A percentile compares a stretch with the other conserved stretches of the same genome.
These are phyloP conservation scores for Brassicogethes aeneus DNA, from an alignment of 2,888 invertebrate genomes.

Conservation along the genomic window DNA sequence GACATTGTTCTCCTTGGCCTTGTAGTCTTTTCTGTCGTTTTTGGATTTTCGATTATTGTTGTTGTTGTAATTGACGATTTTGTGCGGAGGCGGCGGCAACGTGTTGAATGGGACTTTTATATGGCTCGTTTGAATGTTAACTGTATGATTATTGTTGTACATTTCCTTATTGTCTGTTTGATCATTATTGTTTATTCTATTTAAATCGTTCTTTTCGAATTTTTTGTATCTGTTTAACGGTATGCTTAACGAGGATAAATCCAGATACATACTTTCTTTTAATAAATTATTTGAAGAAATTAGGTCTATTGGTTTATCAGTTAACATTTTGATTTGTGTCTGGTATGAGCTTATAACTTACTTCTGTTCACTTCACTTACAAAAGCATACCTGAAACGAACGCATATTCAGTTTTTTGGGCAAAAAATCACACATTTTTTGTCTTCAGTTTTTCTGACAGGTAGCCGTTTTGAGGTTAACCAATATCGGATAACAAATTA, in stretches of 20 bases:
- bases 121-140: neutral
- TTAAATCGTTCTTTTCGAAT: constrained; percentile 9
- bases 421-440: too few relatives aligned
- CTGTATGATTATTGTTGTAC: neutral
- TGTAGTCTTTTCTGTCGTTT: neutral
- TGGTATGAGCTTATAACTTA: too few relatives aligned
- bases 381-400: neutral
- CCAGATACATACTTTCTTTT: neutral
- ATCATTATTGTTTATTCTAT: constrained; percentile 15
- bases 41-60: neutral
- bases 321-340: neutral
- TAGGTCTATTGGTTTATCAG: neutral
- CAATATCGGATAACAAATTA: too few relatives aligned
- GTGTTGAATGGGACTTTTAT: neutral
- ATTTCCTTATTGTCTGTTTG: constrained; percentile 14
- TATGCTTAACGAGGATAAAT: neutral
- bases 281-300: too few relatives aligned
- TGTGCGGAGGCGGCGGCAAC: neutral
- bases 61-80: neutral
- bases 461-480: too few relatives aligned
- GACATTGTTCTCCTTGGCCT: constrained; percentile 6
- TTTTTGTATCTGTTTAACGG: neutral
- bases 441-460: too few relatives aligned
- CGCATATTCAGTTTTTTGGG: too few relatives aligned
- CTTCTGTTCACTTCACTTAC: neutral